phyloP scores from a whole-genome alignment of 2,888 invertebrate species.

The Allolobophora icterica region DNA sequence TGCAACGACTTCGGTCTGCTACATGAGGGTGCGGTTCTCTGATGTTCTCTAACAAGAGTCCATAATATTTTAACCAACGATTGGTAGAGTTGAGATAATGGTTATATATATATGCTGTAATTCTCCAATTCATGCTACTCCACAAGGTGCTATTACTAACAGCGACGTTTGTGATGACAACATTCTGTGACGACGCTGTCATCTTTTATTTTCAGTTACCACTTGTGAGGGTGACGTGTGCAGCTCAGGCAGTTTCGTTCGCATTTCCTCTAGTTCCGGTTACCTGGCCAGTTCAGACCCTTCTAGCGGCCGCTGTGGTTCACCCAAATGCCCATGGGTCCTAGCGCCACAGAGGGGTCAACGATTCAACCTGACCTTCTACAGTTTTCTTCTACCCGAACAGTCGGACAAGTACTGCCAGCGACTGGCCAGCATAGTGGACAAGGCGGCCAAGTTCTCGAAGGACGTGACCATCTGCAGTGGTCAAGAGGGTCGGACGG shows the following conservation, averaged over 20 bases:
- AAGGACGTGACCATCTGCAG: constrained; percentile 43
- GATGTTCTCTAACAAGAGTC: not conserved
- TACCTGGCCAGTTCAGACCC: constrained; percentile 39
- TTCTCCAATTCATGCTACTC: not conserved
- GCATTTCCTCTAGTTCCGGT: constrained; percentile 25
- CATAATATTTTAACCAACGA: too few relatives aligned
- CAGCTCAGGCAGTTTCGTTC: not conserved
- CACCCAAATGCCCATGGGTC: constrained; percentile 39
- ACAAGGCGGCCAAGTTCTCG: constrained; percentile 34
- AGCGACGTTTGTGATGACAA: not conserved
- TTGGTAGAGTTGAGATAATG: not conserved
- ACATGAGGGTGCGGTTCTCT: too few relatives aligned
- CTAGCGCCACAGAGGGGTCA: constrained; percentile 37
- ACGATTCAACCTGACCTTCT: constrained; percentile 37
- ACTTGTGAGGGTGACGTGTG: not conserved
- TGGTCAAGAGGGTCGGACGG: not conserved
- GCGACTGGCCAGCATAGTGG: constrained; percentile 39
- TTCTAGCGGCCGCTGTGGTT: constrained; percentile 31
- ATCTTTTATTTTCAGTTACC: not conserved
- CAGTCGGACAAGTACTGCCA: constrained; percentile 35
- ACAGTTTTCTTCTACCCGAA: not conserved
- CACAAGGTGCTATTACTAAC: not conserved
- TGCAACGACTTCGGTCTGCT: not conserved
- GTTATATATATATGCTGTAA: too few relatives aligned
- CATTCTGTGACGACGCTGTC: not conserved